phyloP scores from a whole-genome alignment of 2,113 vertebrate genomes.

The Heptranchias perlo region DNA sequence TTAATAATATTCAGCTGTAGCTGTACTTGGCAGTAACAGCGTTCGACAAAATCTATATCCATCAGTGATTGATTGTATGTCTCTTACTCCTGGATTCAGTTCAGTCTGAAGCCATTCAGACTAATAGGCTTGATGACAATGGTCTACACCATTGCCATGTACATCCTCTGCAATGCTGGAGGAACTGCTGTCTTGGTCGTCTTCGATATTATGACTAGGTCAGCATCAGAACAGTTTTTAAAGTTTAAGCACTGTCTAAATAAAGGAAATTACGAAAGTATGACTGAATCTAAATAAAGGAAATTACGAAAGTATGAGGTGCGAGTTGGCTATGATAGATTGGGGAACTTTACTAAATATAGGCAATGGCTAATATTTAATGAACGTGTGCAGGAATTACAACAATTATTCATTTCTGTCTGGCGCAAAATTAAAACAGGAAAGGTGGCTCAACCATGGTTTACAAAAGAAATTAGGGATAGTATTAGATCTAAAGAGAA shows the following conservation, averaged over 20 bases:
- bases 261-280: no score
- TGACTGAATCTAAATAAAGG: no score
- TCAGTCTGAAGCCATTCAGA: background rate
- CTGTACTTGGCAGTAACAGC: background rate
- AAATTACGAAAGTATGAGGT: no score
- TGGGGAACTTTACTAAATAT: no score
- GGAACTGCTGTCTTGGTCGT: background rate
- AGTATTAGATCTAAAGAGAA: no score
- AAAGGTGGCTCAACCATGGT: no score
- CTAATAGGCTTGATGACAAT: background rate
- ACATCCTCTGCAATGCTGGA: background rate
- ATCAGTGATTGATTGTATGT: background rate
- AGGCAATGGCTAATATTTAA: no score
- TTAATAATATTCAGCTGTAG: background rate
- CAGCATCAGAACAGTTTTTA: background rate
- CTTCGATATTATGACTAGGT: background rate
- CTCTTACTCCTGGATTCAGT: background rate
- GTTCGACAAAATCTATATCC: background rate
- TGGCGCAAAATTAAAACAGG: no score
- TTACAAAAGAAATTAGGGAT: no score
- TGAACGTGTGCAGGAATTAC: no score
- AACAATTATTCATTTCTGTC: no score
- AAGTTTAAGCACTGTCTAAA: background rate
- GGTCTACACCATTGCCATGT: background rate
- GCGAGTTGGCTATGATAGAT: no score